A percentile compares a stretch with the other conserved stretches of the same genome.
These are phyloP conservation scores for Frieseomelitta varia DNA, from an alignment of 1,140 invertebrate species.

Conservation along the genomic window DNA sequence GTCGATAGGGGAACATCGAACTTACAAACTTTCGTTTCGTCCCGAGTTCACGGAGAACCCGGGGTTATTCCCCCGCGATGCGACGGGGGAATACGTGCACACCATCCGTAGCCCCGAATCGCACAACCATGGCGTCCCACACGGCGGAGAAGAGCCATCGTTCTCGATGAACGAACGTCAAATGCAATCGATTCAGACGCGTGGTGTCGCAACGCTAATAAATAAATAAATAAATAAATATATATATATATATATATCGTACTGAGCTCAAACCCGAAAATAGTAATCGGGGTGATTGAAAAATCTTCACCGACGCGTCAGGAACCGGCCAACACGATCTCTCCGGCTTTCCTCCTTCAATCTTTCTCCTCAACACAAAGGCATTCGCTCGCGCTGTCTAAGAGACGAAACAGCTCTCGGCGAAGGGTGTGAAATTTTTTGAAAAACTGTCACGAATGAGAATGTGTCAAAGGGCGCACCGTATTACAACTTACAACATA, in stretches of 20 bases:
- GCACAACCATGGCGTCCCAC: background rate
- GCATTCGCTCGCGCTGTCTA: background rate
- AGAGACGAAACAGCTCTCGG: background rate
- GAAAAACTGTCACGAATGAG: background rate
- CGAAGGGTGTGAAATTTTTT: background rate
- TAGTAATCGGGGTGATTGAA: conserved; percentile 35
- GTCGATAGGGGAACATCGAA: background rate
- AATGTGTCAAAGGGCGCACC: background rate
- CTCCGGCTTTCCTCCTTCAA: no score
- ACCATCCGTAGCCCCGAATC: background rate
- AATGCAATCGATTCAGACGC: background rate
- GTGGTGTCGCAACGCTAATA: conserved; percentile 21
- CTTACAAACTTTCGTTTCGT: background rate
- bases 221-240: conserved; percentile 12
- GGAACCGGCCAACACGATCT: conserved; percentile 1
- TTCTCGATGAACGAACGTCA: background rate
- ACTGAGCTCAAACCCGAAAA: conserved; percentile 25
- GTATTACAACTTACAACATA: background rate
- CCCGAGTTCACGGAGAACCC: background rate
- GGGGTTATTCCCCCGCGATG: background rate
- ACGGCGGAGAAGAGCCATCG: background rate
- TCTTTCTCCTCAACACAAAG: background rate
- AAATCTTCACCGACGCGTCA: conserved; percentile 12
- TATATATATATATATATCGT: background rate
- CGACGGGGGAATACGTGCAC: background rate